A percentile compares a stretch with the other conserved stretches of the same genome.
Evolutionary conservation across 2,888 invertebrate genomes (phyloP).

Genomic region (Smittia aterrima): DNA sequence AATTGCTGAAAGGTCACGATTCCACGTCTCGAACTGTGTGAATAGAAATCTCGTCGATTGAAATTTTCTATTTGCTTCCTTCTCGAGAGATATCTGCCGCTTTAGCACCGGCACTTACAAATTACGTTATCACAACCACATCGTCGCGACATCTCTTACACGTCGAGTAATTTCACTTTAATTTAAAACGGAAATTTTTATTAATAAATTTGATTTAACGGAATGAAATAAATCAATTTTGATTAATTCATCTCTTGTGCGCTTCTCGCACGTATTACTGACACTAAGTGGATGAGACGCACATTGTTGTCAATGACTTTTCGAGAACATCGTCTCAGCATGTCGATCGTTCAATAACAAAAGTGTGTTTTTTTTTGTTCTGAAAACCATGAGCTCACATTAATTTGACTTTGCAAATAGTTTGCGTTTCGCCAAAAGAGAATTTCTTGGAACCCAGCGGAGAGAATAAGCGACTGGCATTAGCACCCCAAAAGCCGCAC

Average conservation of each 20-base stretch:
- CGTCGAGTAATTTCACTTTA: conserved; percentile 32
- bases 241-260: background rate
- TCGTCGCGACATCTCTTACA: background rate
- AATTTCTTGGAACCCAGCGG: background rate
- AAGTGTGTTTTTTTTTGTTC: too few species aligned
- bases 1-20: too few species aligned
- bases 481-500: conserved; percentile 12
- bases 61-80: too few species aligned
- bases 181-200: conserved; percentile 39
- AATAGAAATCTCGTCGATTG: too few species aligned
- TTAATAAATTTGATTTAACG: conserved; percentile 36
- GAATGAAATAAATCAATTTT: conserved; percentile 32
- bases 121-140: background rate
- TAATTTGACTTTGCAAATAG: too few species aligned
- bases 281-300: background rate
- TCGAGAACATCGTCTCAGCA: too few species aligned
- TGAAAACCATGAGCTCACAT: too few species aligned
- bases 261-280: background rate
- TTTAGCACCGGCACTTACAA: too few species aligned
- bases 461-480: background rate
- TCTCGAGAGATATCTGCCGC: too few species aligned
- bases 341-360: too few species aligned
- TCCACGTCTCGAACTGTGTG: too few species aligned
- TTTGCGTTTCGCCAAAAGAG: background rate
- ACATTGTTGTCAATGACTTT: background rate